Conservation (phyloP, 2,888 invertebrate species). For the Junonia oenone region DNA sequence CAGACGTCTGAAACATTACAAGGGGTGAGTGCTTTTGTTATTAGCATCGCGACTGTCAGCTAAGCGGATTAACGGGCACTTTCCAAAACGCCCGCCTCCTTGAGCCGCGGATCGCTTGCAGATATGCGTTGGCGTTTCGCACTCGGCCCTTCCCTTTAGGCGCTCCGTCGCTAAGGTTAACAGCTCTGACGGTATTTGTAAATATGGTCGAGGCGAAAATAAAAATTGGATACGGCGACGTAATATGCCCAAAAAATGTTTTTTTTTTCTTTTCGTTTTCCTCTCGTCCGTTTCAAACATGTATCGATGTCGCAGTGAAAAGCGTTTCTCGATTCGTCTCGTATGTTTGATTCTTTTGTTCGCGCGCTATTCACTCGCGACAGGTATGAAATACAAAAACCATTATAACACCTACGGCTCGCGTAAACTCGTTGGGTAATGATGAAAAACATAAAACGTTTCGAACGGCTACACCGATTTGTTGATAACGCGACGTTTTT, state of each 20-base stretch:
- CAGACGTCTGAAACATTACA: slow-evolving; percentile 51
- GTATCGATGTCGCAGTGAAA: slow-evolving; percentile 56
- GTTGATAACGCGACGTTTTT: background rate
- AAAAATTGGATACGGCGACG: background rate
- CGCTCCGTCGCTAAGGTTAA: slow-evolving; percentile 42
- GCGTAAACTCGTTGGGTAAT: slow-evolving; percentile 30
- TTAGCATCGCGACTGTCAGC: slow-evolving; percentile 34
- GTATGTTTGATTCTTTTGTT: slow-evolving; percentile 72
- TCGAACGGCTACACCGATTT: slow-evolving; percentile 12
- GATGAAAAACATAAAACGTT: slow-evolving; percentile 20
- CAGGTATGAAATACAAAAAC: slow-evolving; percentile 57
- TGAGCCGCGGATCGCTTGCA: slow-evolving; percentile 31
- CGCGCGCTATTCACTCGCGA: slow-evolving; percentile 51
- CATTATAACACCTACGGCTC: slow-evolving; percentile 39
- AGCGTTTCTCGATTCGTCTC: slow-evolving; percentile 60
- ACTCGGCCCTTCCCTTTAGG: slow-evolving; percentile 39
- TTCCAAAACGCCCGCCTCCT: slow-evolving; percentile 51
- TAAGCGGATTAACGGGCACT: slow-evolving; percentile 37
- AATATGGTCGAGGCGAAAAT: slow-evolving; percentile 48
- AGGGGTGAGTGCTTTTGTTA: slow-evolving; percentile 54
- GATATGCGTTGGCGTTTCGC: slow-evolving; percentile 48
- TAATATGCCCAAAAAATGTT: background rate
- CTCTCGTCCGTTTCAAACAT: slow-evolving; percentile 35
- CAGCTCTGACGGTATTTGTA: slow-evolving; percentile 60
- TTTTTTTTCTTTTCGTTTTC: slow-evolving; percentile 15